These are phyloP conservation scores for Grantiella picta DNA, from an alignment of 2,113 vertebrate genomes.

Conservation along the genomic window DNA sequence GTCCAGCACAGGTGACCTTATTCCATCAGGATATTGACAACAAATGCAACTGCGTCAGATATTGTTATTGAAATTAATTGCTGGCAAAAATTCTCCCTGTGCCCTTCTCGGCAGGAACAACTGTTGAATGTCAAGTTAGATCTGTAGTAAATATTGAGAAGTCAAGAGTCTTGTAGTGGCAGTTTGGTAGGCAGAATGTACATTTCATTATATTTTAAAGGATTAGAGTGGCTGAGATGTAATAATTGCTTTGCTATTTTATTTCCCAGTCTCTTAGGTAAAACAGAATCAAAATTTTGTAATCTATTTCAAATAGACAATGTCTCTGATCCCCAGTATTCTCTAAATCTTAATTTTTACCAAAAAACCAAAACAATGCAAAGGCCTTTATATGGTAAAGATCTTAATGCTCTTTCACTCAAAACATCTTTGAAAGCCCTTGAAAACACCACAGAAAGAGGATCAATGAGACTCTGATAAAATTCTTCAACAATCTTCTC, in stretches of 20 bases:
- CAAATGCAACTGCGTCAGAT: background rate
- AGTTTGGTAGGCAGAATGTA: background rate
- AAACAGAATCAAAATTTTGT: background rate
- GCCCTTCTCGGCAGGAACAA: background rate
- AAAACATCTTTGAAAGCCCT: background rate
- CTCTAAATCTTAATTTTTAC: background rate
- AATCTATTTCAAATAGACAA: background rate
- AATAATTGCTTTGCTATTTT: background rate
- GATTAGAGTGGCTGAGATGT: background rate
- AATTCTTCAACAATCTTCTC: background rate
- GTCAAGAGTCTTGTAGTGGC: background rate
- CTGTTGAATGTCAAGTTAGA: background rate
- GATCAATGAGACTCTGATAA: background rate
- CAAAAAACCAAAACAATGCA: background rate
- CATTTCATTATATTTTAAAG: background rate
- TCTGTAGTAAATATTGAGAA: background rate
- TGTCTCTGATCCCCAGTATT: background rate
- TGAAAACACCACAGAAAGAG: background rate
- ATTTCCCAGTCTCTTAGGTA: background rate
- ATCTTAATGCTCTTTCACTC: background rate
- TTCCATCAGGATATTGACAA: background rate
- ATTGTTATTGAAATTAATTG: slow-evolving; percentile 9
- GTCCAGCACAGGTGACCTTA: background rate
- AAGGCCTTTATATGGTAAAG: background rate
- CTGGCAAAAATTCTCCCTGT: background rate